A percentile compares a stretch with the other conserved stretches of the same genome.
Evolutionary conservation across 2,113 vertebrate species (phyloP).

Genomic region (Eolophus roseicapilla): DNA sequence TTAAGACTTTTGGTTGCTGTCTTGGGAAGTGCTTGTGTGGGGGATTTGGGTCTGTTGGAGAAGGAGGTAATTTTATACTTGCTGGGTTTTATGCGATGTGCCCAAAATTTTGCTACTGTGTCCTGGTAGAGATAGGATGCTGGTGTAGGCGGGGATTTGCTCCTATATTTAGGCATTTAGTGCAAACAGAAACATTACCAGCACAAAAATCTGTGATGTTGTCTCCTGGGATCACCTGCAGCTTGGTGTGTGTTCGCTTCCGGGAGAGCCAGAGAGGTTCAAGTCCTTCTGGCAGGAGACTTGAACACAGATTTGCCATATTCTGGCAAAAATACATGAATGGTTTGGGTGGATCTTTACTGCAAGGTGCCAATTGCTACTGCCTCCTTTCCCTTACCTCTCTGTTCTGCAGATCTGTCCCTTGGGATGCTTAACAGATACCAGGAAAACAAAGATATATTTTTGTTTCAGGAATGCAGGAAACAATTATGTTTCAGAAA

Average conservation of each 20-base stretch:
- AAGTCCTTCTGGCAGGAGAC: neutral
- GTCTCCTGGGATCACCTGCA: rapidly evolving
- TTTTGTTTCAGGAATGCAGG: neutral
- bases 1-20: neutral
- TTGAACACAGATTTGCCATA: neutral
- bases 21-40: neutral
- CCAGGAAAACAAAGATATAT: neutral
- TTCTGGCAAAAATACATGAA: neutral
- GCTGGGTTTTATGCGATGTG: rapidly evolving
- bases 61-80: neutral
- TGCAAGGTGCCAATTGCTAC: neutral
- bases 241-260: neutral
- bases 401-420: neutral
- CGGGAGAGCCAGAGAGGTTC: rapidly evolving
- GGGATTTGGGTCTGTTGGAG: neutral
- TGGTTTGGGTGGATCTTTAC: neutral
- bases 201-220: neutral
- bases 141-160: neutral
- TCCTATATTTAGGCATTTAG: neutral
- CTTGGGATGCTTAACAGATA: neutral
- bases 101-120: neutral
- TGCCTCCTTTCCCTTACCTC: neutral
- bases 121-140: neutral
- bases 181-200: neutral
- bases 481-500: neutral